Conservation (phyloP, 1,140 invertebrate genomes). For the Micrasema minimum region DNA sequence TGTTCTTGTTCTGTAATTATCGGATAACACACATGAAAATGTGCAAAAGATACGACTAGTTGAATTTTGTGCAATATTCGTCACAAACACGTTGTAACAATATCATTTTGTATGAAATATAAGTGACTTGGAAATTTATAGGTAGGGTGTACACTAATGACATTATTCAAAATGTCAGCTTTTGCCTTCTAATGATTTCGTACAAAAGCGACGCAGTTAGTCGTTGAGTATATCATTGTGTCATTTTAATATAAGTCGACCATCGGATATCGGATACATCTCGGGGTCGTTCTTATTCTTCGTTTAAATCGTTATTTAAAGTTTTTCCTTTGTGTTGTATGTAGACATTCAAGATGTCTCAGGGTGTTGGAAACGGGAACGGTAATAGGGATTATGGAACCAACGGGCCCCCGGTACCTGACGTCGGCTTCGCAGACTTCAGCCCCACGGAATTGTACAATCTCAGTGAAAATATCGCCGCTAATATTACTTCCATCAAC, state of each 20-base stretch:
- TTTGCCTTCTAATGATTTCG: constrained; percentile 32
- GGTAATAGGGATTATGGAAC: constrained; percentile 67
- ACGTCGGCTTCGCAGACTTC: constrained; percentile 74
- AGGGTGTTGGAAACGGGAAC: constrained; percentile 57
- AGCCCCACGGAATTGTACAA: constrained; percentile 80
- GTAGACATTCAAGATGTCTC: constrained; percentile 57
- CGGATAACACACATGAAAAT: constrained; percentile 14
- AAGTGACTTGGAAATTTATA: constrained; percentile 36
- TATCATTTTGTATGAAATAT: constrained; percentile 19
- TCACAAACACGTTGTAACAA: background rate
- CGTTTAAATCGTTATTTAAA: background rate
- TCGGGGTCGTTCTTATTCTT: background rate
- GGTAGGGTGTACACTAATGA: constrained; percentile 47
- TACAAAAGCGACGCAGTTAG: constrained; percentile 22
- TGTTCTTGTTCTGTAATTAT: constrained; percentile 21
- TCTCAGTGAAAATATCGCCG: constrained; percentile 79
- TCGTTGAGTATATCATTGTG: constrained; percentile 7
- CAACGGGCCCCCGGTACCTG: constrained; percentile 66
- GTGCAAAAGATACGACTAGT: constrained; percentile 20
- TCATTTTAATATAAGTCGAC: constrained; percentile 18
- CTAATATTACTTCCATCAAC: constrained; percentile 83
- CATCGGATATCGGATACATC: background rate
- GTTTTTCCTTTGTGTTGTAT: constrained; percentile 45
- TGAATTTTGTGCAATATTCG: constrained; percentile 2
- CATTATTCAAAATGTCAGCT: constrained; percentile 49